These are phyloP conservation scores for Pilophorus perplexus DNA, from an alignment of 2,888 invertebrate genomes.

Conservation along the genomic window DNA sequence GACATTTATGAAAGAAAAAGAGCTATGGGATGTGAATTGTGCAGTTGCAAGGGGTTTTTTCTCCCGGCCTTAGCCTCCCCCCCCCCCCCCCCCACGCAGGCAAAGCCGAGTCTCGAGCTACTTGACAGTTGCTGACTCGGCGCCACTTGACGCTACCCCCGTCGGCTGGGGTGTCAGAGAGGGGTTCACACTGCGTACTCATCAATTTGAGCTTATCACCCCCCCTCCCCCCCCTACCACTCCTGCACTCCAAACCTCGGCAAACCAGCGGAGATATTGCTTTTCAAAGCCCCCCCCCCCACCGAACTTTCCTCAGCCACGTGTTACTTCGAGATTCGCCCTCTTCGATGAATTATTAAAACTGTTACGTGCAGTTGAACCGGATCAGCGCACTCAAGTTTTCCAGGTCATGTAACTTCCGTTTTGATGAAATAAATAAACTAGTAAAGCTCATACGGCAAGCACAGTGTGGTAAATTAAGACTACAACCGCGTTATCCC, in stretches of 20 bases:
- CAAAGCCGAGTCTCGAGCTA: too few relatives aligned
- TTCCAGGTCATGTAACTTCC: too few relatives aligned
- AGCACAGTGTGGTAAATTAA: too few relatives aligned
- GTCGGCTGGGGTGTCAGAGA: neutral
- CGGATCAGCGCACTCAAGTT: too few relatives aligned
- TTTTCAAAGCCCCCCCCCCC: neutral
- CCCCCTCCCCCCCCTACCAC: neutral
- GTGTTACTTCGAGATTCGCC: too few relatives aligned
- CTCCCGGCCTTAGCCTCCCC: neutral
- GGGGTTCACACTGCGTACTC: neutral
- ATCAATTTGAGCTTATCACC: constrained; percentile 23
- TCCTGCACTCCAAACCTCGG: neutral
- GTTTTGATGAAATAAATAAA: too few relatives aligned
- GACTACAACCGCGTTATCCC: too few relatives aligned
- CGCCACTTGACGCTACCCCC: constrained; percentile 37
- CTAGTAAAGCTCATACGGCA: too few relatives aligned
- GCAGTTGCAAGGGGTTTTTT: neutral
- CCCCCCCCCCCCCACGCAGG: neutral
- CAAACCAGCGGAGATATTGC: constrained; percentile 5
- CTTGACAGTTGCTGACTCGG: constrained; percentile 40
- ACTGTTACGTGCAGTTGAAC: too few relatives aligned
- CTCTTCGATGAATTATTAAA: too few relatives aligned
- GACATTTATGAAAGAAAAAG: too few relatives aligned
- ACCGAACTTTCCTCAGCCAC: neutral
- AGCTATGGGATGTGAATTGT: constrained; percentile 7